Conservation (phyloP, 2,113 vertebrate species). For the Hippolais icterina region DNA sequence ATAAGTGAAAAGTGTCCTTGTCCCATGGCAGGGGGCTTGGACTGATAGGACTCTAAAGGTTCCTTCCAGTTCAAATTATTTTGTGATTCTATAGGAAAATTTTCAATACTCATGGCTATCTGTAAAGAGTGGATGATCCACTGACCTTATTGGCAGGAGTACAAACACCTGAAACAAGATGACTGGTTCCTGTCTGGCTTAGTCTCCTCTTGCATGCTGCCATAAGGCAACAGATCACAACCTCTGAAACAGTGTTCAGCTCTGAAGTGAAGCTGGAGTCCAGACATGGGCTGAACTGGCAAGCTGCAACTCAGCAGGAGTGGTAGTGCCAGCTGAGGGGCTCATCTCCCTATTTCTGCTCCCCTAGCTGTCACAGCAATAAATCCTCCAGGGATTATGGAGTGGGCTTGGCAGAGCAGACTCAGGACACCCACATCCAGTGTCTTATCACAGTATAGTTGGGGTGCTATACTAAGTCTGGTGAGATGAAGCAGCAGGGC, state of each 20-base stretch:
- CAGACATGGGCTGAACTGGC: neutral
- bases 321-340: neutral
- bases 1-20: neutral
- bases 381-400: neutral
- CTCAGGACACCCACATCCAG: accelerated
- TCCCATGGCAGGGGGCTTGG: accelerated
- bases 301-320: neutral
- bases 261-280: neutral
- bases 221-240: neutral
- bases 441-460: too few species aligned
- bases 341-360: neutral
- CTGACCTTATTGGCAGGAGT: neutral
- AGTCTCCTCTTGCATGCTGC: accelerated
- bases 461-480: too few species aligned
- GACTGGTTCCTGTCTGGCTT: neutral
- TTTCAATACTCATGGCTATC: neutral
- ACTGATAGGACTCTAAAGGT: neutral
- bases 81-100: neutral
- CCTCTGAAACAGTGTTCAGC: neutral
- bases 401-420: accelerated
- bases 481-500: neutral
- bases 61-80: neutral
- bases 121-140: neutral
- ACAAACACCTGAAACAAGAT: neutral
- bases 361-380: neutral